Base-by-base conservation (phyloP, 2,888 invertebrate species). In the Euzophera pinguis region DNA sequence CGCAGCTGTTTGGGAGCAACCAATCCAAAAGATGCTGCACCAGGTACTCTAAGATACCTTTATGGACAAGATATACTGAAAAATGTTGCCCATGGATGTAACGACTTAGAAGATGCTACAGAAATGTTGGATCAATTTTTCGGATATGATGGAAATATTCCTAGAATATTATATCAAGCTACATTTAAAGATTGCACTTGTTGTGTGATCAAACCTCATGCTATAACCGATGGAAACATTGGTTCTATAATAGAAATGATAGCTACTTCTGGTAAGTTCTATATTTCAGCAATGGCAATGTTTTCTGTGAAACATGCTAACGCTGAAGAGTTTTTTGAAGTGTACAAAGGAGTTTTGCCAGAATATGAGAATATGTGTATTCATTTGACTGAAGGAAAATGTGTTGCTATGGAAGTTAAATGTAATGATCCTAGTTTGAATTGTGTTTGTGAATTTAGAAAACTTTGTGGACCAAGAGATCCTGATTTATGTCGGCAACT, bases 121-220 rank as follows among this genome's bases (percentile, higher is more conserved):
- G 70, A 81, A 86, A 79, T 79, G 60, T 55, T 87, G 10, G 81
- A 84, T 10, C 42, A 71, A 56, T 90, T 78, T 62, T 90, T 90
- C 56, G 88, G 88, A 7, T 67, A 69, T 50, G 78, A 76, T 12
- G 76, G 83, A 13, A 78, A 83, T 9, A 22, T 77, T 16, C 78
- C 76, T 7, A 72, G 62, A 50, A 62, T 88, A 39, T 76, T 79
- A 3, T 84, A 71, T 53, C 67, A 92, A 77, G 93, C 92, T n/a
- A 92, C 93, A 5, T 82, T 93, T 3, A 81, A 91, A 56, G 91
- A 95, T 58, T 94, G 94, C 59, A 94, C 96, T 0, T 93, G 95
- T 61, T 96, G 96, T 67, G 83, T 98, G 17, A 94, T 98, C 52
- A 98, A 98, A 75, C 98, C 98, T 0, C 98, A 98, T 76, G 95